A percentile compares a stretch with the other conserved stretches of the same genome.
These are phyloP conservation scores for Drosophila putrida DNA, from an alignment of 2,888 invertebrate genomes.

Conservation along the genomic window DNA sequence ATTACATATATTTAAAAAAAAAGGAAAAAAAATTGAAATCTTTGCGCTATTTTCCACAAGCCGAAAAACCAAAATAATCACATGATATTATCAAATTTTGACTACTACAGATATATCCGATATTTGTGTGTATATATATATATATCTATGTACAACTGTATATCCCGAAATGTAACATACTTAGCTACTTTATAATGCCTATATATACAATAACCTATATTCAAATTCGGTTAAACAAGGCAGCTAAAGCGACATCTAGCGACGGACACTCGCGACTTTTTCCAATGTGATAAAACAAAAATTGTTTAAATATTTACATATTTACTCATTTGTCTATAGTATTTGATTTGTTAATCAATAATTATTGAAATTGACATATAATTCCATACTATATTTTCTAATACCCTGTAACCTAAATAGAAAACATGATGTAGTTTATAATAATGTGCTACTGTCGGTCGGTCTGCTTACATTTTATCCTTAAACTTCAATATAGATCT, in stretches of 20 bases:
- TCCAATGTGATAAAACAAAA: constrained; percentile 13
- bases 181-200: constrained; percentile 15
- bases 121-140: constrained; percentile 15
- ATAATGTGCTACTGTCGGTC: background rate
- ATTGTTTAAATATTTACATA: constrained; percentile 8
- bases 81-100: constrained; percentile 22
- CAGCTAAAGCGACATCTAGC: constrained; percentile 13
- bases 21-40: constrained; percentile 5
- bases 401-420: background rate
- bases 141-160: constrained; percentile 14
- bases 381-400: background rate
- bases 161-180: constrained; percentile 15
- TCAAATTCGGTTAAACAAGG: constrained; percentile 4
- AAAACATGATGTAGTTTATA: background rate
- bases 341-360: background rate
- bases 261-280: background rate
- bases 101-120: constrained; percentile 18
- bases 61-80: constrained; percentile 19
- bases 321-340: background rate
- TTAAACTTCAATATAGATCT: background rate
- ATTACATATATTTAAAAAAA: constrained; percentile 12
- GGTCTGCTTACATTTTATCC: background rate
- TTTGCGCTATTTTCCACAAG: constrained; percentile 29
- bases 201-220: constrained; percentile 9
- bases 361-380: too few species aligned